These are phyloP conservation scores for Labeo catla DNA, from an alignment of 2,113 vertebrate genomes.

Conservation along the genomic window DNA sequence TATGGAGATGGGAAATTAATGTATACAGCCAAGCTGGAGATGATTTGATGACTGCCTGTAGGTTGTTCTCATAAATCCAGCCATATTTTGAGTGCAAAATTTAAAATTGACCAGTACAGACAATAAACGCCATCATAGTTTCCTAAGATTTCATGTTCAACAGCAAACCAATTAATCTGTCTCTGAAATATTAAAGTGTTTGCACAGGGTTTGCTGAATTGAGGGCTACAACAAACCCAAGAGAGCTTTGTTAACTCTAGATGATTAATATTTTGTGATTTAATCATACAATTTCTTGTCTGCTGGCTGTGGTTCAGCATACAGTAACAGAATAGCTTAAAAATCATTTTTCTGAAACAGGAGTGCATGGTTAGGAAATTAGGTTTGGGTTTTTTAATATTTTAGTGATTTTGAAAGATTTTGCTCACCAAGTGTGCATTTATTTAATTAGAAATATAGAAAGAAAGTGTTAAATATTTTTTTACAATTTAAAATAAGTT, in stretches of 20 bases:
- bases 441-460: too few relatives aligned
- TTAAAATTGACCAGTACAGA: background rate
- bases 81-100: background rate
- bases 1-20: background rate
- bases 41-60: background rate
- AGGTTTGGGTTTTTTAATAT: background rate
- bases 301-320: slow-evolving; percentile 8
- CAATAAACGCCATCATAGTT: background rate
- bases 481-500: too few relatives aligned
- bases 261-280: slow-evolving; percentile 8
- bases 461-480: too few relatives aligned
- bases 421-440: too few relatives aligned
- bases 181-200: background rate
- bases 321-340: background rate
- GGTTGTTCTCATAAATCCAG: background rate
- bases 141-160: background rate
- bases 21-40: background rate
- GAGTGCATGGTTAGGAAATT: too few relatives aligned
- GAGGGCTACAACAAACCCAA: slow-evolving; percentile 11
- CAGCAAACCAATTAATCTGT: background rate
- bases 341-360: background rate
- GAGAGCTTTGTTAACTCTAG: slow-evolving; percentile 2
- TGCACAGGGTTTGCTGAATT: background rate
- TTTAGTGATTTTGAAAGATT: background rate
- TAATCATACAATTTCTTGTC: slow-evolving; percentile 8